Conservation (phyloP, 2,888 invertebrate genomes). For the Nomada ruficornis region DNA sequence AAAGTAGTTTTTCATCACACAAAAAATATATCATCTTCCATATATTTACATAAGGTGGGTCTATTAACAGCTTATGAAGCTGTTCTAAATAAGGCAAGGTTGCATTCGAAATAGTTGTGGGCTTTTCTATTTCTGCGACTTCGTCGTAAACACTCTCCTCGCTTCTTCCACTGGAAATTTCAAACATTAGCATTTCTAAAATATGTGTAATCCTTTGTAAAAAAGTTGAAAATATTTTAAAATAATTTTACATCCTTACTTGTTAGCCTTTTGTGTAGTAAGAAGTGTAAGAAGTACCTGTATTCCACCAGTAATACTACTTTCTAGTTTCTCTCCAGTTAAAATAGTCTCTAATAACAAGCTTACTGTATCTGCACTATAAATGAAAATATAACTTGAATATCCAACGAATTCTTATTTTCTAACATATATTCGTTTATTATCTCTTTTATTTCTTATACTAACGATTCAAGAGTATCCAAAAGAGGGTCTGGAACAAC, state of each 20-base stretch:
- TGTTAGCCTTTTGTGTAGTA: constrained; percentile 82
- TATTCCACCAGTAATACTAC: constrained; percentile 92
- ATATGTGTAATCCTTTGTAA: neutral
- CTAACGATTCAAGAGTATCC: constrained; percentile 90
- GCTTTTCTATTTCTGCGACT: constrained; percentile 84
- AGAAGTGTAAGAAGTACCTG: constrained; percentile 91
- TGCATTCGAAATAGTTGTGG: constrained; percentile 88
- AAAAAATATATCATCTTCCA: neutral
- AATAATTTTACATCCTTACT: constrained; percentile 50
- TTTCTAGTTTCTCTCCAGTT: constrained; percentile 88
- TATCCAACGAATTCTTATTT: neutral
- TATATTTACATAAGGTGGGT: constrained; percentile 89
- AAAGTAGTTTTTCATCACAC: neutral
- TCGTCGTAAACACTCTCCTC: constrained; percentile 72
- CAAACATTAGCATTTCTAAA: constrained; percentile 7
- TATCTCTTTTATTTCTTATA: constrained; percentile 56
- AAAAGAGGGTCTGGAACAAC: constrained; percentile 90
- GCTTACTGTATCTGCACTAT: constrained; percentile 88
- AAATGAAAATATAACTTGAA: constrained; percentile 29
- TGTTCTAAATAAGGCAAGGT: constrained; percentile 89
- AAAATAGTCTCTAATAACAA: constrained; percentile 91
- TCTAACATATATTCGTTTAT: neutral
- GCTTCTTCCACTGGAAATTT: constrained; percentile 64
- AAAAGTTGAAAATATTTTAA: constrained; percentile 5
- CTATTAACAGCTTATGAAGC: constrained; percentile 88